Evolutionary conservation across 2,113 vertebrate genomes (phyloP).

Genomic region (Scatophagus argus): DNA sequence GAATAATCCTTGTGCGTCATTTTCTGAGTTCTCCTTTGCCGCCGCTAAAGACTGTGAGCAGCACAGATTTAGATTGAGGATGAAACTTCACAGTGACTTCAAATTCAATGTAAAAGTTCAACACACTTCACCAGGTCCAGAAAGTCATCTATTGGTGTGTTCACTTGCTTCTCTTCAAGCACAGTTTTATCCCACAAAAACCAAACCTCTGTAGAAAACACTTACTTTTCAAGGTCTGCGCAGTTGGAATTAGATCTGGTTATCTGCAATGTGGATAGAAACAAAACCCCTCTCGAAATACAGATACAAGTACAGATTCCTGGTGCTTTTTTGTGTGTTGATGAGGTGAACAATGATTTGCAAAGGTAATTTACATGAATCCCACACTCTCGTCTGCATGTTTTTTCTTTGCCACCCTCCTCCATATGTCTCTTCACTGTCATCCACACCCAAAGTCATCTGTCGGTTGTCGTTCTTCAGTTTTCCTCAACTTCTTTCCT

Average conservation of each 20-base stretch:
- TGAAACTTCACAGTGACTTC: neutral
- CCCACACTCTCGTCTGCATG: neutral
- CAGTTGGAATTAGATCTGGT: constrained; percentile 1
- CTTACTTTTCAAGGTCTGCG: constrained; percentile 29
- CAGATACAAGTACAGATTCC: constrained; percentile 32
- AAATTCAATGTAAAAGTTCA: neutral
- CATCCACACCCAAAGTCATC: constrained; percentile 28
- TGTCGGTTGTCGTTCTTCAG: constrained; percentile 3
- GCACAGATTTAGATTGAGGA: neutral
- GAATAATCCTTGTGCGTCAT: neutral
- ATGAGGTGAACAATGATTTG: constrained; percentile 36
- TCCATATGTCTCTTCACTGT: neutral
- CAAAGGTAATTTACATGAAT: constrained; percentile 3
- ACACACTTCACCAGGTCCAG: neutral
- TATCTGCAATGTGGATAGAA: constrained; percentile 10
- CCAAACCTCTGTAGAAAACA: constrained; percentile 33
- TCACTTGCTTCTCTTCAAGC: constrained; percentile 26
- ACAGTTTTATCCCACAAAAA: constrained; percentile 17
- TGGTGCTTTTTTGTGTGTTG: constrained; percentile 25
- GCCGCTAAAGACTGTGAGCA: neutral
- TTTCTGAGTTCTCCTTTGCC: constrained; percentile 6
- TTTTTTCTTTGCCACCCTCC: constrained; percentile 9
- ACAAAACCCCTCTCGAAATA: neutral
- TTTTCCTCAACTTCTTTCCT: constrained; percentile 19
- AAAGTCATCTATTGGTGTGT: neutral